Base-by-base conservation (phyloP, 2,113 vertebrate genomes). In the Chloebia gouldiae region DNA sequence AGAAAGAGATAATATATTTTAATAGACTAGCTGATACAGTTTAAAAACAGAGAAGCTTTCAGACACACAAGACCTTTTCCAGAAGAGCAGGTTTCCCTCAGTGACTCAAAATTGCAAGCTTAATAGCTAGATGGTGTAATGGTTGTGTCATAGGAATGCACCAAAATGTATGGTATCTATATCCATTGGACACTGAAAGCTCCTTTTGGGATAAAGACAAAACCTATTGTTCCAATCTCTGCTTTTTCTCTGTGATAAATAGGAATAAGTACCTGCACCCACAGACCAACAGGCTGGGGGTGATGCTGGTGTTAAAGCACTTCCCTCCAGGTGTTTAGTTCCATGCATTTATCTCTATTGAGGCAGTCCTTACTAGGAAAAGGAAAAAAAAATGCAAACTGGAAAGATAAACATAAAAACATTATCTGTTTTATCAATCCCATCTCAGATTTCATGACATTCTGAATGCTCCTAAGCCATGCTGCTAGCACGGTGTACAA, bases 1-100 rank as follows among this genome's bases (percentile, higher is more conserved):
- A 86, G 72, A 80, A 64, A 70, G 47, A 69, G 60, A 78, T 92
- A 86, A 94, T 94, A 24, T 63, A 56, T 92, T 93, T 96, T 84
- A 93, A 93, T 90, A 75, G 77, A 78, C 69, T 57, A 35, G 64
- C 63, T 88, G 80, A 77, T 92, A 12, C 13, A 60, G 76, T 88
- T 78, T 82, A 35, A 88, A 93, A 94, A 66, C 76, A 93, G 88
- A 57, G 50, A 23, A 44, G 61, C 75, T 82, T 90, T 90, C 85
- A 94, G 90, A 42, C 37, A 44, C 68, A 44, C 35, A 15, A 70
- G 64, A 51, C 59, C 80, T 90, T 95, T 92, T 45, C 68, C 86
- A 71, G 22, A 11, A 39, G 44, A 83, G 63, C 76, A 88, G 59
- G 9, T 87, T 97, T 77, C 39, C 71, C 81, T 77, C 75, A 70